Evolutionary conservation across 2,797 vertebrate genomes (phyloP).

Genomic region (Paguma larvata): DNA sequence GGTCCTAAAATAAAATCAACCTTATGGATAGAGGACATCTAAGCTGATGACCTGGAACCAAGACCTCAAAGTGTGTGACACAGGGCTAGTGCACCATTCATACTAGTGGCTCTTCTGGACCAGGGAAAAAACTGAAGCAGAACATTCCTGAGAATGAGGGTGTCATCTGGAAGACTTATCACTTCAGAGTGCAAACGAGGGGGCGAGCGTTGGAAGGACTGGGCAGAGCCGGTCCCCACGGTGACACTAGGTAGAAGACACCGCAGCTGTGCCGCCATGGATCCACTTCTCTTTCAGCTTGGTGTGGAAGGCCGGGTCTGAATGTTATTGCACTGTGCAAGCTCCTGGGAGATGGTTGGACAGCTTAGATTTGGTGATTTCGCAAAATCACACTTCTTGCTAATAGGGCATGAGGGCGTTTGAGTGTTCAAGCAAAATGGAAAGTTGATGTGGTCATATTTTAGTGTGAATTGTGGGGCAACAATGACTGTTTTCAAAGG

Average conservation of each 20-base stretch:
- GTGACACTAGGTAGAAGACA: neutral
- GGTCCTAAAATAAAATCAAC: neutral
- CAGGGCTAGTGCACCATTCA: neutral
- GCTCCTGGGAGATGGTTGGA: neutral
- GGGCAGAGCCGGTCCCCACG: neutral
- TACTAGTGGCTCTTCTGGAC: neutral
- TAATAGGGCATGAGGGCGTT: neutral
- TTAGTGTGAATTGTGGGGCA: neutral
- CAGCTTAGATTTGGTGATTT: neutral
- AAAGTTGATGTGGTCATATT: neutral
- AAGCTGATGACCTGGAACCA: neutral
- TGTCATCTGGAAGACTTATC: neutral
- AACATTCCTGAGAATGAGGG: neutral
- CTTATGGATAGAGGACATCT: neutral
- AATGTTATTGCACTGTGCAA: neutral
- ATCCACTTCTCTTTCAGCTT: neutral
- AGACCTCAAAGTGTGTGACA: neutral
- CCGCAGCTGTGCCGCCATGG: neutral
- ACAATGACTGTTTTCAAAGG: neutral
- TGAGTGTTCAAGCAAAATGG: neutral
- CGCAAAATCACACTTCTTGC: neutral
- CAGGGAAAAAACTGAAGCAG: neutral
- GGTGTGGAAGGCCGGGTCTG: neutral
- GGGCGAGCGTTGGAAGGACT: neutral
- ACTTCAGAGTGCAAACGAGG: neutral